Percentiles rank a stretch among this genome's conserved stretches.
Evolutionary conservation across 92 coral and sea anemone species (phyloP).

Genomic region (Scolanthus callimorphus): DNA sequence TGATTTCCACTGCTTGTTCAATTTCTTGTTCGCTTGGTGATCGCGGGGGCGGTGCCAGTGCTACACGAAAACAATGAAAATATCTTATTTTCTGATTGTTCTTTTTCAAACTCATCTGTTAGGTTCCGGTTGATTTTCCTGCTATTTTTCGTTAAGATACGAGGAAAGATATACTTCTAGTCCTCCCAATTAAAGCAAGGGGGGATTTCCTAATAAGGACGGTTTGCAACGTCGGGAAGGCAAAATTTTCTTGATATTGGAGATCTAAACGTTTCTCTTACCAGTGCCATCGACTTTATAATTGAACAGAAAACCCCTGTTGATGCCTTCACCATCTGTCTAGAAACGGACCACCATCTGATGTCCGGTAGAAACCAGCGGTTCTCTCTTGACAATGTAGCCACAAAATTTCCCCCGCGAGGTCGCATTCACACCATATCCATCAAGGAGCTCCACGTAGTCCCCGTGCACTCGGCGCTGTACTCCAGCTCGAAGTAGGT

Average conservation of each 20-base stretch:
- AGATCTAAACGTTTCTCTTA: too few species aligned
- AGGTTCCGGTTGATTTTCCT: too few species aligned
- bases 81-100: too few species aligned
- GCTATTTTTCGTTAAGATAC: too few species aligned
- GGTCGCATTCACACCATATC: constrained; percentile 30
- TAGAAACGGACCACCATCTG: constrained; percentile 30
- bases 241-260: too few species aligned
- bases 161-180: too few species aligned
- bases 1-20: constrained; percentile 21
- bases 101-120: too few species aligned
- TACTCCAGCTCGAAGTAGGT: constrained; percentile 43
- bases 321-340: constrained; percentile 19
- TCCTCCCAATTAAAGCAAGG: too few species aligned
- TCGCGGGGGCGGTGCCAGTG: constrained; percentile 25
- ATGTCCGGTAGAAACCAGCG: constrained; percentile 35
- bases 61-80: neutral
- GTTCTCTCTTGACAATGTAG: constrained; percentile 24
- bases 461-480: constrained; percentile 46
- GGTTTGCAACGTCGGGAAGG: too few species aligned
- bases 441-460: constrained; percentile 34
- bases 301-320: constrained; percentile 42
- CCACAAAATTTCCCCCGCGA: constrained; percentile 39
- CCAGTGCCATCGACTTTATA: constrained; percentile 59
- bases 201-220: too few species aligned
- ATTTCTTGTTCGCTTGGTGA: constrained; percentile 21